A percentile compares a stretch with the other conserved stretches of the same genome.
These are phyloP conservation scores for Gallinago jamesoni DNA, from an alignment of 2,113 vertebrate genomes.

Conservation along the genomic window DNA sequence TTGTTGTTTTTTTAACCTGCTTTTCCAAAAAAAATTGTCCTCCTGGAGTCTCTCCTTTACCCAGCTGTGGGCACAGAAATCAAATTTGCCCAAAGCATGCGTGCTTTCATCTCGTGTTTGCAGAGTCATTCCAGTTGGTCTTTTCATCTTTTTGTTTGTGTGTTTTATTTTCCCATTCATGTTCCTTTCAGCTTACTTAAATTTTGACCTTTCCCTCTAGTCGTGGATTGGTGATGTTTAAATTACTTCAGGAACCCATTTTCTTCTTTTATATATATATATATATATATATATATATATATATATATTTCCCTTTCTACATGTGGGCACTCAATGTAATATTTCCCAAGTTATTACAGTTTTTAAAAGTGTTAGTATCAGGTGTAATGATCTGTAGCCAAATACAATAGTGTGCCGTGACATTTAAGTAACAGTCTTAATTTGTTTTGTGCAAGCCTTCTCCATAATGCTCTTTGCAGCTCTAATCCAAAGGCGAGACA, in stretches of 20 bases:
- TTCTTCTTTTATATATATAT: slow-evolving; percentile 42
- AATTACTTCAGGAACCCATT: slow-evolving; percentile 80
- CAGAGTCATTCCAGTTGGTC: slow-evolving; percentile 59
- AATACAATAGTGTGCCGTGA: slow-evolving; percentile 98
- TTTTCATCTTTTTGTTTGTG: slow-evolving; percentile 65
- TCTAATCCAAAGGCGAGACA: slow-evolving; percentile 72
- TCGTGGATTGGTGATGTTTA: slow-evolving; percentile 76
- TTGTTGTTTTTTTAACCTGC: neutral
- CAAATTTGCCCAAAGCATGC: slow-evolving; percentile 67
- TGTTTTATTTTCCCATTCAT: slow-evolving; percentile 74
- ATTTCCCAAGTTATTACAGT: slow-evolving; percentile 97
- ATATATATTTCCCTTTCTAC: slow-evolving; percentile 72
- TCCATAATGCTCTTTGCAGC: slow-evolving; percentile 75
- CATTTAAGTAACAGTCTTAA: slow-evolving; percentile 99
- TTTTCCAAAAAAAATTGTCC: neutral
- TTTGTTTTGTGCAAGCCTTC: slow-evolving; percentile 88
- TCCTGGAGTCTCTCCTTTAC: neutral
- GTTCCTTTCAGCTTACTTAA: slow-evolving; percentile 82
- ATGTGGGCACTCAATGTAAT: slow-evolving; percentile 84
- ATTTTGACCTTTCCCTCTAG: slow-evolving; percentile 80
- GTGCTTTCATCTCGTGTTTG: slow-evolving; percentile 59
- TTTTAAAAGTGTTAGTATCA: slow-evolving; percentile 92
- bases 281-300: neutral
- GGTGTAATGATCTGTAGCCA: slow-evolving; percentile 99
- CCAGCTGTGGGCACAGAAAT: neutral